These are phyloP conservation scores for Nasonia vitripennis DNA, from an alignment of 1,140 invertebrate genomes.

Conservation along the genomic window DNA sequence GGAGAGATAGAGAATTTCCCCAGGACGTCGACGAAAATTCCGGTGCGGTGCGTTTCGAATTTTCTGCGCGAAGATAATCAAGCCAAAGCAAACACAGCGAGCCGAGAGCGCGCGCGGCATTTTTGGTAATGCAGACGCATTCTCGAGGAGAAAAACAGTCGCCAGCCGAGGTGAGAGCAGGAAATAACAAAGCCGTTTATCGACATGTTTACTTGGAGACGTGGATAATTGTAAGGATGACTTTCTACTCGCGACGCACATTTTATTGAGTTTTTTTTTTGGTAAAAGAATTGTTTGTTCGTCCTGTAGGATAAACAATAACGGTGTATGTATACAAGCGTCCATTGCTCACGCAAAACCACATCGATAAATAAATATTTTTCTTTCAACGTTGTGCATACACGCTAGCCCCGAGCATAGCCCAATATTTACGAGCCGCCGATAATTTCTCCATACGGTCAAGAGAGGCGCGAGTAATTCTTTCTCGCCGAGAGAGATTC, in stretches of 20 bases:
- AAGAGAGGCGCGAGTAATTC: slow-evolving; percentile 54
- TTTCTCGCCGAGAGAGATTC: slow-evolving; percentile 41
- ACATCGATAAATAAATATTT: slow-evolving; percentile 13
- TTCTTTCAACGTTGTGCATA: background rate
- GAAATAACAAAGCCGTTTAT: background rate
- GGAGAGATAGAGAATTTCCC: background rate
- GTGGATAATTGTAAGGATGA: background rate
- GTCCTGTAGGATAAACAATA: background rate
- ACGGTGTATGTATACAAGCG: background rate
- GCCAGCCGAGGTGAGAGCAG: background rate
- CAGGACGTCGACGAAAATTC: background rate
- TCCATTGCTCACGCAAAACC: background rate
- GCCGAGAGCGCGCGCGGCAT: background rate
- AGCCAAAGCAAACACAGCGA: slow-evolving; percentile 12
- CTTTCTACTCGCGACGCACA: background rate
- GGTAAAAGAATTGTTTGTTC: too few relatives aligned
- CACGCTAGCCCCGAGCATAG: background rate
- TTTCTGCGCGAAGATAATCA: background rate
- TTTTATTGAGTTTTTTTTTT: background rate
- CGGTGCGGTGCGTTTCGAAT: background rate
- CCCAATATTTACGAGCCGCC: slow-evolving; percentile 59
- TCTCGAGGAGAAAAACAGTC: background rate
- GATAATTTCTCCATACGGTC: slow-evolving; percentile 54
- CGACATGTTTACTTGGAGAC: background rate
- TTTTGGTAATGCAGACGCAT: background rate